These are phyloP conservation scores for Linnaemya vulpina DNA, from an alignment of 2,888 invertebrate genomes.

Conservation along the genomic window DNA sequence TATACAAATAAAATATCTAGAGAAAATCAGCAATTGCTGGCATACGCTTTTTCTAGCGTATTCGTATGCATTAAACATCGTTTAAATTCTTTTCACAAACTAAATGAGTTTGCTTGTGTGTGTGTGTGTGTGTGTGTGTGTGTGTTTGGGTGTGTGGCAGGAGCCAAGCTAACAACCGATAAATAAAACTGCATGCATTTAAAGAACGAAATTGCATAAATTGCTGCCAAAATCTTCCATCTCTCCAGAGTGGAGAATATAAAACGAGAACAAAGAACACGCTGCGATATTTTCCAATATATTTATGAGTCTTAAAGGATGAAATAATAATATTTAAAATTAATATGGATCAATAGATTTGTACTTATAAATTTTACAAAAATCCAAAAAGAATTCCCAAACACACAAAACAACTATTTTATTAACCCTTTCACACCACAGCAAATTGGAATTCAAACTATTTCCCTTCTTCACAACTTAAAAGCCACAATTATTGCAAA, in stretches of 20 bases:
- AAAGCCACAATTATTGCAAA: conserved; percentile 55
- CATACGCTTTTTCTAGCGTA: conserved; percentile 16
- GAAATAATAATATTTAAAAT: not conserved
- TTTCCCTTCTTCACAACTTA: conserved; percentile 24
- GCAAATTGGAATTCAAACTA: too few species aligned
- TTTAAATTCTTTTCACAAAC: conserved; percentile 36
- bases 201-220: conserved; percentile 58
- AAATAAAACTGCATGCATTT: conserved; percentile 33
- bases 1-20: not conserved
- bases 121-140: too few species aligned
- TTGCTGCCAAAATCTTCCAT: conserved; percentile 50
- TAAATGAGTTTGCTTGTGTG: conserved; percentile 5
- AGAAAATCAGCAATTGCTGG: conserved; percentile 39
- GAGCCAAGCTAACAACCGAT: not conserved
- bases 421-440: too few species aligned
- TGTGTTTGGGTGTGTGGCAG: not conserved
- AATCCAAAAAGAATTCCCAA: too few species aligned
- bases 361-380: not conserved
- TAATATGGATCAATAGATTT: not conserved
- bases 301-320: conserved; percentile 12
- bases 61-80: conserved; percentile 49
- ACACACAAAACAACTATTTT: too few species aligned
- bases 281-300: not conserved
- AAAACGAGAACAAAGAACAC: not conserved
- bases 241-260: conserved; percentile 17